phyloP scores from a whole-genome alignment of 2,797 vertebrate species.

The Muraenolepis orangiensis region DNA sequence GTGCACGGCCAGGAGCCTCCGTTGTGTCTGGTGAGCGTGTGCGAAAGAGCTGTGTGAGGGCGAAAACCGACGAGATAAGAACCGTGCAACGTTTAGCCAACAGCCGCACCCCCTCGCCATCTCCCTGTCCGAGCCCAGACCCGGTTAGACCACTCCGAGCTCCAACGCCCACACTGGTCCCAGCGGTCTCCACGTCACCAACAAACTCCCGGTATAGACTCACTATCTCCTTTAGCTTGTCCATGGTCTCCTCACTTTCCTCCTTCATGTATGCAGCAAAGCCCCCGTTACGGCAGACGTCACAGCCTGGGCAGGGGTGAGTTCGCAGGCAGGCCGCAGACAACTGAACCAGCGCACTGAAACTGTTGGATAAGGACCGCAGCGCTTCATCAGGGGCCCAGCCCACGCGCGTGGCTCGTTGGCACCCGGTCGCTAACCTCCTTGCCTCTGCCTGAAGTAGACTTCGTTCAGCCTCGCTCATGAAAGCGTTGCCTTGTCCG shows the following conservation, averaged over 20 bases:
- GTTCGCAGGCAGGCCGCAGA: constrained; percentile 84
- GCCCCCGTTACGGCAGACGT: constrained; percentile 61
- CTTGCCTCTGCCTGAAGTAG: constrained; percentile 83
- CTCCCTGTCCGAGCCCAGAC: constrained; percentile 63
- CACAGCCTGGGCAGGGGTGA: constrained; percentile 81
- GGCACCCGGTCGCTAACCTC: constrained; percentile 86
- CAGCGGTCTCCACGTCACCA: constrained; percentile 78
- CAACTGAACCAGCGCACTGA: constrained; percentile 85
- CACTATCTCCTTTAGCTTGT: constrained; percentile 84
- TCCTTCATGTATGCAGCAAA: constrained; percentile 38
- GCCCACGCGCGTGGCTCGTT: constrained; percentile 83
- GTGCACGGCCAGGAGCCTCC: constrained; percentile 62
- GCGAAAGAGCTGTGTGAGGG: constrained; percentile 89
- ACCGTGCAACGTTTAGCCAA: constrained; percentile 87
- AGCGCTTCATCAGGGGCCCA: constrained; percentile 86
- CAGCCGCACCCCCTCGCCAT: constrained; percentile 78
- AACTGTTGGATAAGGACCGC: constrained; percentile 79
- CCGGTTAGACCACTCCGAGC: constrained; percentile 40
- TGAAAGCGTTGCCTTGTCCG: constrained; percentile 58
- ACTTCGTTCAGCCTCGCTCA: constrained; percentile 81
- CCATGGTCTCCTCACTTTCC: constrained; percentile 71
- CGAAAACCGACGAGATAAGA: constrained; percentile 88
- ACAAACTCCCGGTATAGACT: constrained; percentile 86
- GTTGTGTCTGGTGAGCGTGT: constrained; percentile 66
- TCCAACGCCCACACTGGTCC: constrained; percentile 49